These are phyloP conservation scores for Crotalus helleri DNA, from an alignment of 2,113 vertebrate species.

Conservation along the genomic window DNA sequence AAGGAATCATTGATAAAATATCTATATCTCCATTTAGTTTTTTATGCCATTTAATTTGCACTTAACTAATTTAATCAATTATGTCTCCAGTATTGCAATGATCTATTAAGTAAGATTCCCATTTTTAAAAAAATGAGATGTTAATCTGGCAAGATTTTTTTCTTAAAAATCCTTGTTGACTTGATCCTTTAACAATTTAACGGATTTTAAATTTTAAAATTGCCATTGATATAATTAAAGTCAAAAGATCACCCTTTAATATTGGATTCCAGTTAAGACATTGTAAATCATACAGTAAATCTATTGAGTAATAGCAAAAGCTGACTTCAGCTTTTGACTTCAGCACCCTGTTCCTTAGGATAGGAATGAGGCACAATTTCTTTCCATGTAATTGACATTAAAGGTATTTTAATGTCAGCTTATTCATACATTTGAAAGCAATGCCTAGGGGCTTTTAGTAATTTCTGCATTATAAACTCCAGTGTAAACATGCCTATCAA, in stretches of 20 bases:
- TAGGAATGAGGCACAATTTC: neutral
- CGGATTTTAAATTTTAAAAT: neutral
- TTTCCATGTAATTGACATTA: neutral
- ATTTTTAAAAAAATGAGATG: neutral
- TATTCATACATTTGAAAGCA: neutral
- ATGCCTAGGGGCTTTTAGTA: neutral
- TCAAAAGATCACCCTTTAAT: neutral
- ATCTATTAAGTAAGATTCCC: neutral
- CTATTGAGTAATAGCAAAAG: neutral
- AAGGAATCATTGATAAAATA: neutral
- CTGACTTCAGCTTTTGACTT: neutral
- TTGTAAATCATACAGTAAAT: neutral
- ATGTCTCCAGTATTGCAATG: neutral
- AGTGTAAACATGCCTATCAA: neutral
- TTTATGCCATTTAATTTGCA: neutral
- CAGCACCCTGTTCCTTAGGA: neutral
- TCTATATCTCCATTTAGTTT: neutral
- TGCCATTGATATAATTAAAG: neutral
- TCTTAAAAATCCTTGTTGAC: neutral
- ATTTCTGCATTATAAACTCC: neutral
- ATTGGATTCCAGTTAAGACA: neutral
- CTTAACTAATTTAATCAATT: neutral
- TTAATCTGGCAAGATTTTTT: neutral
- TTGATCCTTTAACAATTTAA: neutral
- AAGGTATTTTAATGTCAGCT: neutral